Conservation (phyloP, 2,113 vertebrate genomes). For the Thomomys bottae region DNA sequence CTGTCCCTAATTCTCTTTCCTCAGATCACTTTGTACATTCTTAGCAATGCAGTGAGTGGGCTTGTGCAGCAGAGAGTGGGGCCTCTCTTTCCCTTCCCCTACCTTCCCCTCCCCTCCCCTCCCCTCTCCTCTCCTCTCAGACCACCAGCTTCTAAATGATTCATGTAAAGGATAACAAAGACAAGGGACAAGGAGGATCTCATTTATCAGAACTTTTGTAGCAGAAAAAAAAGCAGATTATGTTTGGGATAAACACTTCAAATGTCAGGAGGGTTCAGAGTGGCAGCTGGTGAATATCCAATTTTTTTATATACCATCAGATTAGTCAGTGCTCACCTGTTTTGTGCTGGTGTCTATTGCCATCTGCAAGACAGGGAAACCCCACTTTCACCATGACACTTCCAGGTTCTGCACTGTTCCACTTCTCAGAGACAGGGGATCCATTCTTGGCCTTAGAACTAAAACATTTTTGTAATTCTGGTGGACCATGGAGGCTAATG, state of each 20-base stretch:
- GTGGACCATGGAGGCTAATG: not conserved
- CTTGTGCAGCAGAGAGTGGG: not conserved
- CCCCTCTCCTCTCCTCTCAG: not conserved
- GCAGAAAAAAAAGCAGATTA: not conserved
- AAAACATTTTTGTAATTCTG: conserved; percentile 9
- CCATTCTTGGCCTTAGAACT: not conserved
- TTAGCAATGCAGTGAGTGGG: not conserved
- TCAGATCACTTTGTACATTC: not conserved
- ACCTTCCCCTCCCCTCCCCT: too few relatives aligned
- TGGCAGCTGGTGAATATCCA: not conserved
- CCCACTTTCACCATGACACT: not conserved
- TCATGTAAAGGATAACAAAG: not conserved
- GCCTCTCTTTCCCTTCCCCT: too few relatives aligned
- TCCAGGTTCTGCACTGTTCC: not conserved
- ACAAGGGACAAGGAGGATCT: not conserved
- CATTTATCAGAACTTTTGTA: not conserved
- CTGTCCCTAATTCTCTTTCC: not conserved
- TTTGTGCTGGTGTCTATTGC: not conserved
- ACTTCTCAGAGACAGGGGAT: not conserved
- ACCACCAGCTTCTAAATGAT: not conserved
- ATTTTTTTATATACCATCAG: conserved; percentile 38
- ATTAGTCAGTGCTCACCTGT: conserved; percentile 17
- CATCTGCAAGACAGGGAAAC: not conserved
- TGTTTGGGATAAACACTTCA: not conserved
- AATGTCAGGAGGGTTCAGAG: conserved; percentile 40